Evolutionary conservation across 1,140 invertebrate genomes (phyloP), one percentile per base, ranked within the genome.

Genomic region (Drosophila kikkawai): DNA sequence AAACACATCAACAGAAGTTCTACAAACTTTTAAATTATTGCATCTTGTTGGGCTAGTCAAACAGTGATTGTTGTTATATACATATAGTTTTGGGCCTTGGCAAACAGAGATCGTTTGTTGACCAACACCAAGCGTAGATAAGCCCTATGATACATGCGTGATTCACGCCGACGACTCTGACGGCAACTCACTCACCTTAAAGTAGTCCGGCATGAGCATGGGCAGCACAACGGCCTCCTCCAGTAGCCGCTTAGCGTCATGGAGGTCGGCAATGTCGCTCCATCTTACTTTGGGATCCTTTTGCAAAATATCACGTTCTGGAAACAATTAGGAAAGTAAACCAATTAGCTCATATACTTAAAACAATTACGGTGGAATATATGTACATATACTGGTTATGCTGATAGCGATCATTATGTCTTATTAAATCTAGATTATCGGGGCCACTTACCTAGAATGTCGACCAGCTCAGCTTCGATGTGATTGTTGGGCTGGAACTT

Each of bases 161-260:
- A 86, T 66, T 86, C 82, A 82, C 37, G 42, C 42, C 74, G 66
- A 90, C 81, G 50, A 53, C 17, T 15, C 0, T 37, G 51, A 53
- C 41, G 45, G 34, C 71, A 75, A 88, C 85, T 26, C 45, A 48
- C 45, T 55, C 93, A 96, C 97, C 94, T 98, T 99, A 93, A 99
- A 99, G 93, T 98, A 99, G 91, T 99, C 98, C 7, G 99, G 99
- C 96, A 99, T 99, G 95, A 97, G 96, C 95, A 99, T 97, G 9
- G 99, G 99, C 81, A 99, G 94, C 17, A 99, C 98, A 19, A 99
- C 98, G 57, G 99, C 99, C 94, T 99, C 99, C 93, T 99, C 98
- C 19, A 99, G 93, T 36, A 99, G 93, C 74, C 97, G 94, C 93
- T 99, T 99, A 3, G 98, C 99, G 92, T 99, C 98, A 19, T 96